Base-by-base conservation (phyloP, 2,113 vertebrate species). In the Marmota flaviventris region DNA sequence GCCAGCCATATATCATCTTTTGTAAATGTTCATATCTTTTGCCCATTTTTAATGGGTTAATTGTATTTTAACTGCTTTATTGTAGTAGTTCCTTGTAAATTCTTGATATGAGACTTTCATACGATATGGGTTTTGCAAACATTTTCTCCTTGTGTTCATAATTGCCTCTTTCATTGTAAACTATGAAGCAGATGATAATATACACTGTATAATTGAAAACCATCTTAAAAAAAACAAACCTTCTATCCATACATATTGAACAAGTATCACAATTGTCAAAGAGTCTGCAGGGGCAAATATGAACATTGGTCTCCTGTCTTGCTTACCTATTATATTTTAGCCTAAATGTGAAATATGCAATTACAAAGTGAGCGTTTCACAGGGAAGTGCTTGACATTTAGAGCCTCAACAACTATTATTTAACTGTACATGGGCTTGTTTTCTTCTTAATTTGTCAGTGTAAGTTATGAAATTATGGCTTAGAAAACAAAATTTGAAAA, bases 361-460 rank as follows among this genome's bases (percentile, higher is more conserved):
- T 92, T 98, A 13, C 58, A 97, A 97, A 75, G 24, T 95, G 67
- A 98, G 73, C 78, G 29, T 81, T 97, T 98, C 24, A 10, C 65
- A 91, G 96, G 63, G 70, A 98, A 97, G 51, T 92, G 17, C 92
- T 97, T 98, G 89, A 98, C 89, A 97, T 96, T 97, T 98, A 53
- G 76, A 93, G 88, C 25, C 87, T 95, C 10, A 56, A 96, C 86
- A 95, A 1, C 16, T 96, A 77, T 91, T 96, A 96, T 98, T 97
- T 98, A 63, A 96, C 96, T 90, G 51, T 94, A 56, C 95, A 97
- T 94, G 89, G 70, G 53, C 82, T 98, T 98, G 61, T 90, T 98
- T 98, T 48, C 85, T 90, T 97, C 78, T 98, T 98, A 97, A 97
- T 98, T 98, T 98, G 79, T 97, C 96, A 97, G 96, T 53, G 93